These are phyloP conservation scores for Nephotettix cincticeps DNA, from an alignment of 1,140 invertebrate genomes.

Conservation along the genomic window DNA sequence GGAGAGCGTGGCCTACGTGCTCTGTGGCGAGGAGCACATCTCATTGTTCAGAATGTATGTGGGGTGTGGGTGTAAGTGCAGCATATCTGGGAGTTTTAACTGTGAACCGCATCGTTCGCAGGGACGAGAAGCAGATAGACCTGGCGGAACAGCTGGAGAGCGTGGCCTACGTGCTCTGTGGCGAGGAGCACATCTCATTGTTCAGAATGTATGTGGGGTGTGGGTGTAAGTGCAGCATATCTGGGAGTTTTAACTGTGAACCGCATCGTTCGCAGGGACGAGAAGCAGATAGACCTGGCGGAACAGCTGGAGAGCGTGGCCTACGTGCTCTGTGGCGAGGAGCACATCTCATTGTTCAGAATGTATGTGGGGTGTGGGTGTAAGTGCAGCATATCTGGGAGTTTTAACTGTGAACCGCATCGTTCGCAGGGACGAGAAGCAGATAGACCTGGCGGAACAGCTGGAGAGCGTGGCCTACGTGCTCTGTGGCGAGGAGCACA, in stretches of 20 bases:
- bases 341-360: too few relatives aligned
- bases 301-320: conserved; percentile 82
- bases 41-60: too few relatives aligned
- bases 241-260: conserved; percentile 41
- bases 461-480: conserved; percentile 82
- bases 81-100: conserved; percentile 37
- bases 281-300: conserved; percentile 78
- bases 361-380: too few relatives aligned
- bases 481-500: conserved; percentile 70
- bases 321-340: conserved; percentile 76
- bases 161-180: conserved; percentile 78
- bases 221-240: not conserved
- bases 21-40: too few relatives aligned
- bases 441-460: conserved; percentile 79
- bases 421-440: conserved; percentile 68
- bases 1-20: too few relatives aligned
- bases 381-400: conserved; percentile 28
- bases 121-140: conserved; percentile 78
- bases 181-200: conserved; percentile 70
- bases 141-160: conserved; percentile 82
- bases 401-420: conserved; percentile 37
- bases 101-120: too few relatives aligned
- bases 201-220: too few relatives aligned
- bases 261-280: conserved; percentile 71
- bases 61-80: not conserved